Evolutionary conservation across 2,113 vertebrate species (phyloP).

Genomic region (Chinchilla lanigera): DNA sequence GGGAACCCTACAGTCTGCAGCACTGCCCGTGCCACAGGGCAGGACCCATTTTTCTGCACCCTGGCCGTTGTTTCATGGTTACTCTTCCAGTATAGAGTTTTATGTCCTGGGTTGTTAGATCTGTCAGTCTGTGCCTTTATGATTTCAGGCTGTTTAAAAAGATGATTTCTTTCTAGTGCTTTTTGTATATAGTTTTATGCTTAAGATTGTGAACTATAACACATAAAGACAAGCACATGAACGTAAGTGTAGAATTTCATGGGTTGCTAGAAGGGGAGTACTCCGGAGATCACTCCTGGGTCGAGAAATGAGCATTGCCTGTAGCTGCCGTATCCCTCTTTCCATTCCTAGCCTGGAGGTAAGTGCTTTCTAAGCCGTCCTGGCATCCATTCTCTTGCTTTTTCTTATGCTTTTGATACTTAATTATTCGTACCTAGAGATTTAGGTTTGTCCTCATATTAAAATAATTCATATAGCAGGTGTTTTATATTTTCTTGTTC

Average conservation of each 20-base stretch:
- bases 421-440: background rate
- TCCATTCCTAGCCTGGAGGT: background rate
- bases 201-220: background rate
- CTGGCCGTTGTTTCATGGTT: background rate
- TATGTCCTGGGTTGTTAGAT: background rate
- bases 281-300: background rate
- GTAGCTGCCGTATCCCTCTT: background rate
- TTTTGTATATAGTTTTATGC: conserved; percentile 31
- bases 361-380: background rate
- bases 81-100: conserved; percentile 20
- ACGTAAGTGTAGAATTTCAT: background rate
- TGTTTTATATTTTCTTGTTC: background rate
- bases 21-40: too few species aligned
- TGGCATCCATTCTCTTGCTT: background rate
- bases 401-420: background rate
- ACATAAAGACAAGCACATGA: background rate
- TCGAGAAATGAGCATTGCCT: background rate
- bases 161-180: background rate
- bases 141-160: conserved; percentile 4
- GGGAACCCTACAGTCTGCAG: background rate
- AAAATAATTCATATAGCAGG: background rate
- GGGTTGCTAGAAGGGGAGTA: background rate
- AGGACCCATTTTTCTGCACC: background rate
- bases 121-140: background rate
- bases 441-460: background rate